A percentile compares a stretch with the other conserved stretches of the same genome.
Conservation (phyloP, 2,797 vertebrate genomes). For the Sorex maritimensis region DNA sequence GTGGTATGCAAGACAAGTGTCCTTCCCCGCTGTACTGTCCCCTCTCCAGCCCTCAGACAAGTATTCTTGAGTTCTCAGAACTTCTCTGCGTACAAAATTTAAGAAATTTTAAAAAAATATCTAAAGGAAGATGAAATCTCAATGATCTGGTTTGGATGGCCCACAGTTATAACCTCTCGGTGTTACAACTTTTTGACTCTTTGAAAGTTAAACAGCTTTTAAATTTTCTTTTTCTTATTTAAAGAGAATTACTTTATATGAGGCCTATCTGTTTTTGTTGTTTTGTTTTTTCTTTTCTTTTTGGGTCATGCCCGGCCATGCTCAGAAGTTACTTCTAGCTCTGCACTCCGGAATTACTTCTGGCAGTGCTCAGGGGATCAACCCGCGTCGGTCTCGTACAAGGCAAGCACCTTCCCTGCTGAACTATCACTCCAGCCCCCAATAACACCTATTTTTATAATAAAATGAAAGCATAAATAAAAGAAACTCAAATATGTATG, state of each 20-base stretch:
- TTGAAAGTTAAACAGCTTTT: constrained; percentile 88
- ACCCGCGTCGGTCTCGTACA: too few relatives aligned
- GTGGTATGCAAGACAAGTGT: too few relatives aligned
- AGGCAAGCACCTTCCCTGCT: too few relatives aligned
- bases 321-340: too few relatives aligned
- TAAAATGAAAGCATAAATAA: constrained; percentile 90
- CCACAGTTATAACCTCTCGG: constrained; percentile 88
- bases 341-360: too few relatives aligned
- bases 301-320: too few relatives aligned
- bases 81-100: neutral
- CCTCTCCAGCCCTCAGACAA: too few relatives aligned
- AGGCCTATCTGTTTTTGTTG: constrained; percentile 64
- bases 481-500: constrained; percentile 90
- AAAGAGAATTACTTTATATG: constrained; percentile 78
- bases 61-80: too few relatives aligned
- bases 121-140: constrained; percentile 84
- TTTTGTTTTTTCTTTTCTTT: too few relatives aligned
- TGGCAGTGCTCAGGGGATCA: too few relatives aligned
- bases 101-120: constrained; percentile 65
- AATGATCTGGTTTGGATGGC: constrained; percentile 87
- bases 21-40: too few relatives aligned
- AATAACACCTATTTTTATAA: constrained; percentile 84
- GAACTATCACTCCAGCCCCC: too few relatives aligned
- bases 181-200: constrained; percentile 83
- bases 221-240: neutral